Conservation (phyloP, 2,797 vertebrate species). For the Octomys mimax region DNA sequence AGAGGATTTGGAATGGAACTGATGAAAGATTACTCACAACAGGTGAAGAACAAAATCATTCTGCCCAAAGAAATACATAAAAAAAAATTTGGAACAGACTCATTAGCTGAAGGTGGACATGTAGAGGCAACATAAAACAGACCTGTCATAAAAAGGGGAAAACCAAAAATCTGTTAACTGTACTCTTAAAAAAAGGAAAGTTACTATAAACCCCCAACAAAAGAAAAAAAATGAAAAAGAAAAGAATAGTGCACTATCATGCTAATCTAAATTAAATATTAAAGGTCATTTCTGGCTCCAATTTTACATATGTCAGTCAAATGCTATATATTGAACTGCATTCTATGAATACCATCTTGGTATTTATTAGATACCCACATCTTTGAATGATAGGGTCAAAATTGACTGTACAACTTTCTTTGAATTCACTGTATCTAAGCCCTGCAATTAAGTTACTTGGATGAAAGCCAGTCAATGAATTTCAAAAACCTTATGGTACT, state of each 20-base stretch:
- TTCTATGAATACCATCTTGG: slow-evolving; percentile 67
- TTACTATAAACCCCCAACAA: too few relatives aligned
- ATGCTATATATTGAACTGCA: slow-evolving; percentile 64
- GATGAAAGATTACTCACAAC: background rate
- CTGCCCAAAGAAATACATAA: background rate
- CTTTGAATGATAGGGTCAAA: slow-evolving; percentile 82
- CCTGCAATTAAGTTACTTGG: slow-evolving; percentile 84
- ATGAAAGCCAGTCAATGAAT: slow-evolving; percentile 85
- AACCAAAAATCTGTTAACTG: background rate
- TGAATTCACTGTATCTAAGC: slow-evolving; percentile 83
- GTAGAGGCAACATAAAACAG: background rate
- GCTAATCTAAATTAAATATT: slow-evolving; percentile 49
- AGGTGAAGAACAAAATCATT: background rate
- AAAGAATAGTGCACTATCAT: background rate
- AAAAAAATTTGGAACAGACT: background rate
- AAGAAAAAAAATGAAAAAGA: too few relatives aligned
- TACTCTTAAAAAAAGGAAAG: background rate
- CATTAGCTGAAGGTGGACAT: background rate
- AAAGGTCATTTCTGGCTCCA: slow-evolving; percentile 7
- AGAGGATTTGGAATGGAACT: background rate
- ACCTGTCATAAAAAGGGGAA: background rate
- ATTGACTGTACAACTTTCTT: slow-evolving; percentile 80
- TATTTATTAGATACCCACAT: slow-evolving; percentile 76
- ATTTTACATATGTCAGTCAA: slow-evolving; percentile 46
- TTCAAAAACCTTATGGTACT: slow-evolving; percentile 81